Percentiles rank a stretch among this genome's conserved stretches.
These are phyloP conservation scores for Esox niger DNA, from an alignment of 2,113 vertebrate genomes.

Conservation along the genomic window DNA sequence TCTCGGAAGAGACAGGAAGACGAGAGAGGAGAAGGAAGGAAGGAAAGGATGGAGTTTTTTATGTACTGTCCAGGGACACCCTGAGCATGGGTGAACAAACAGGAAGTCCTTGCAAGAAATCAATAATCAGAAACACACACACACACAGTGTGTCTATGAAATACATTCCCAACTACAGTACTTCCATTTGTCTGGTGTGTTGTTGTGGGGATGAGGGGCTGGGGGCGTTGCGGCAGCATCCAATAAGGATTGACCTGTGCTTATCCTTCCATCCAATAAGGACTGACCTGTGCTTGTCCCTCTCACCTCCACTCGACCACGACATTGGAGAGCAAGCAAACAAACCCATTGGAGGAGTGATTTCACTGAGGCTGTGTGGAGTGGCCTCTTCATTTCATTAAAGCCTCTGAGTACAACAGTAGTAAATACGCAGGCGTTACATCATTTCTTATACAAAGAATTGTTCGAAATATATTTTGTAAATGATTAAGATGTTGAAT, in stretches of 20 bases:
- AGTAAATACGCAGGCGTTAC: no score
- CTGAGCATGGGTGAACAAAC: constrained; percentile 2
- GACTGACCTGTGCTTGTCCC: constrained; percentile 3
- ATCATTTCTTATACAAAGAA: no score
- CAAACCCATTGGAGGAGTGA: no score
- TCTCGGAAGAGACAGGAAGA: not conserved
- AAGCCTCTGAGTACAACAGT: no score
- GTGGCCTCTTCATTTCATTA: no score
- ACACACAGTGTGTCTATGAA: not conserved
- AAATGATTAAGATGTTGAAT: no score
- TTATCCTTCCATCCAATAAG: not conserved
- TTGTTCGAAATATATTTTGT: no score
- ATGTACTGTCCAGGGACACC: not conserved
- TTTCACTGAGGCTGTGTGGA: no score
- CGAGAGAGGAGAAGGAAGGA: not conserved
- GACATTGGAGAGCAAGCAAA: not conserved
- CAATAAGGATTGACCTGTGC: not conserved
- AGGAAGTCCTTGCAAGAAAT: constrained; percentile 5
- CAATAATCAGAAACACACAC: not conserved
- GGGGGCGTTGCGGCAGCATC: not conserved
- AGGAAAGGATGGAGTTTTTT: not conserved
- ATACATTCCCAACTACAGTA: not conserved
- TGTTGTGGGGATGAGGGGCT: not conserved
- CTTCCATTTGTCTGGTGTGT: not conserved
- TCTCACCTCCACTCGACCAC: constrained; percentile 3